Evolutionary conservation across 2,888 invertebrate genomes (phyloP).

Genomic region (Erebia aethiops): DNA sequence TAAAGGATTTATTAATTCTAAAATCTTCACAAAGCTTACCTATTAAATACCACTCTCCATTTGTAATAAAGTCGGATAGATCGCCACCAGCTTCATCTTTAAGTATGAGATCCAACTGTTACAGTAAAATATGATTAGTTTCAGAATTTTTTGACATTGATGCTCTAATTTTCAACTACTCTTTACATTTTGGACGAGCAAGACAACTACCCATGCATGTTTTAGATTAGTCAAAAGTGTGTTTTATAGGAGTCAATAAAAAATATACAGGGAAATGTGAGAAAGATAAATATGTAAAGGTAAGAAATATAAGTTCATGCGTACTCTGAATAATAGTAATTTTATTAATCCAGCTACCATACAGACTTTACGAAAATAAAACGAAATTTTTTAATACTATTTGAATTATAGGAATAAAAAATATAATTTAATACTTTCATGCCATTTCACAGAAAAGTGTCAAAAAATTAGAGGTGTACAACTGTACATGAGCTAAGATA

Average conservation of each 20-base stretch:
- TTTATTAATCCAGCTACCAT: not conserved
- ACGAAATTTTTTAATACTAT: not conserved
- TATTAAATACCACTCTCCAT: slow-evolving; percentile 99
- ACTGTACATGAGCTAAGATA: not conserved
- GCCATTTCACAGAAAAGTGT: not conserved
- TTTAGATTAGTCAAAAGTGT: not conserved
- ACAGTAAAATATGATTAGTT: slow-evolving; percentile 49
- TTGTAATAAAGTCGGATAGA: slow-evolving; percentile 97
- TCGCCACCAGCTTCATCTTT: slow-evolving; percentile 97
- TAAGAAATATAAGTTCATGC: not conserved
- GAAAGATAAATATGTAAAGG: slow-evolving; percentile 44
- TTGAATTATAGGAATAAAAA: not conserved
- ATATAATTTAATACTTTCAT: not conserved
- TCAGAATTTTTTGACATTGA: not conserved
- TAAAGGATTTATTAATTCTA: not conserved
- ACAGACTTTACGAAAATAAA: not conserved
- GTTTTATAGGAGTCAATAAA: not conserved
- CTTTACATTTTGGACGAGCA: not conserved
- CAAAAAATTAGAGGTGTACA: not conserved
- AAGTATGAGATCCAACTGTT: slow-evolving; percentile 96
- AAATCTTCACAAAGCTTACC: slow-evolving; percentile 84
- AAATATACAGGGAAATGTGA: slow-evolving; percentile 53
- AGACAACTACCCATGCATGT: not conserved
- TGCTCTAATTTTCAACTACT: slow-evolving; percentile 9
- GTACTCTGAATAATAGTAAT: too few species aligned